These are phyloP conservation scores for Tetranychus truncatus DNA, from an alignment of 2,888 invertebrate genomes.

Conservation along the genomic window DNA sequence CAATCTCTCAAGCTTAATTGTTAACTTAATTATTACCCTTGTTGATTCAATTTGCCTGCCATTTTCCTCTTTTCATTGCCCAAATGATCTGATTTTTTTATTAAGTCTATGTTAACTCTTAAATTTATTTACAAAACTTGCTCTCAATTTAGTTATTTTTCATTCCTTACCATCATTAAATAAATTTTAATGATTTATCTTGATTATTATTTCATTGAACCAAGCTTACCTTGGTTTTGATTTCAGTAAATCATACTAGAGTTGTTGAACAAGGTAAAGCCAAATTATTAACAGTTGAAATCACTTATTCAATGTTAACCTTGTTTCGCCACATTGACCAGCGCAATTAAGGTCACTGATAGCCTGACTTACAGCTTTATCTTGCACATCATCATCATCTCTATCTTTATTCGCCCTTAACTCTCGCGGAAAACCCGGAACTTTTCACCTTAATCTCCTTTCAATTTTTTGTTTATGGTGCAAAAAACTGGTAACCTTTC, in stretches of 20 bases:
- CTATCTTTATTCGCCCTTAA: not conserved
- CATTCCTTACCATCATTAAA: no score
- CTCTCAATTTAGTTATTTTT: no score
- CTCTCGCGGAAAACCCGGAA: not conserved
- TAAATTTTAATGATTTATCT: no score
- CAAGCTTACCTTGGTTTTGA: no score
- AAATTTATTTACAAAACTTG: no score
- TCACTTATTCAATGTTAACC: not conserved
- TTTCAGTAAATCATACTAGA: no score
- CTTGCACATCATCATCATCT: not conserved
- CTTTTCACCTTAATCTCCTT: not conserved
- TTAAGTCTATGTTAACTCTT: no score
- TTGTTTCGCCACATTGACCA: slow-evolving; percentile 1
- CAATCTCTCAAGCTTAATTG: not conserved
- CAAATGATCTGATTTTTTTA: no score
- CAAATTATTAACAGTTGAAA: not conserved
- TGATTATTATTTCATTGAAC: no score
- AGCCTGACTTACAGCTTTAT: not conserved
- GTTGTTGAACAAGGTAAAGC: no score
- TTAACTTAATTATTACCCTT: not conserved
- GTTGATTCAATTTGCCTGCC: not conserved
- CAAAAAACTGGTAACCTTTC: not conserved
- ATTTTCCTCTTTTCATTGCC: no score
- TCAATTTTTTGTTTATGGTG: not conserved
- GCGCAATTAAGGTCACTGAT: not conserved